Conservation (phyloP, 2,888 invertebrate genomes). For the Calameuta pallipes region DNA sequence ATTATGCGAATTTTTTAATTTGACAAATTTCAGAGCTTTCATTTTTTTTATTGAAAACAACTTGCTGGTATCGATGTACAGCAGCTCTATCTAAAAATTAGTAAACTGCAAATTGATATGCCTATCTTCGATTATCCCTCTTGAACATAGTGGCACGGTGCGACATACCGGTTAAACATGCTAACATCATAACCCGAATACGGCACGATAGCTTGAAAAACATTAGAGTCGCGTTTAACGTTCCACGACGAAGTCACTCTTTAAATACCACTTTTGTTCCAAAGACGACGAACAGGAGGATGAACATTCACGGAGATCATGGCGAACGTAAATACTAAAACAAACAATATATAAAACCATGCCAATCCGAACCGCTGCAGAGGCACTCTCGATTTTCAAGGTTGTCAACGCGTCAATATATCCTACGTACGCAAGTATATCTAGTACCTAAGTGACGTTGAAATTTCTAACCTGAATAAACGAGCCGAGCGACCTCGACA, state of each 20-base stretch:
- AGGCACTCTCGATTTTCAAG: constrained; percentile 41
- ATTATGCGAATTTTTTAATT: neutral
- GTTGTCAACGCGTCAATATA: constrained; percentile 15
- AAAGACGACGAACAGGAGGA: neutral
- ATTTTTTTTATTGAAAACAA: neutral
- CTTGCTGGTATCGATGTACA: no score
- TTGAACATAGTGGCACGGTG: neutral
- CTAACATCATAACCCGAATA: neutral
- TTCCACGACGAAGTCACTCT: neutral
- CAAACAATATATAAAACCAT: neutral
- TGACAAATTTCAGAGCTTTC: neutral
- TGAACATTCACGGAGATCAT: neutral
- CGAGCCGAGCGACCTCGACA: neutral
- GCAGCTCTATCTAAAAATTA: neutral
- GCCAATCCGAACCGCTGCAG: neutral
- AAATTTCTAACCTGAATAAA: neutral
- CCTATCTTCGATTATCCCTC: neutral
- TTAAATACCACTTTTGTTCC: neutral
- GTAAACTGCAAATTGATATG: neutral
- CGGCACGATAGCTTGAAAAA: neutral
- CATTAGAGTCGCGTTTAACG: neutral
- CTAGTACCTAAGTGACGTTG: neutral
- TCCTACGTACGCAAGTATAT: neutral
- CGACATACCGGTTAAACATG: neutral
- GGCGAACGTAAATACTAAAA: neutral